A percentile compares a stretch with the other conserved stretches of the same genome.
Evolutionary conservation across 2,888 invertebrate genomes (phyloP).

Genomic region (Siphlonurus alternatus): DNA sequence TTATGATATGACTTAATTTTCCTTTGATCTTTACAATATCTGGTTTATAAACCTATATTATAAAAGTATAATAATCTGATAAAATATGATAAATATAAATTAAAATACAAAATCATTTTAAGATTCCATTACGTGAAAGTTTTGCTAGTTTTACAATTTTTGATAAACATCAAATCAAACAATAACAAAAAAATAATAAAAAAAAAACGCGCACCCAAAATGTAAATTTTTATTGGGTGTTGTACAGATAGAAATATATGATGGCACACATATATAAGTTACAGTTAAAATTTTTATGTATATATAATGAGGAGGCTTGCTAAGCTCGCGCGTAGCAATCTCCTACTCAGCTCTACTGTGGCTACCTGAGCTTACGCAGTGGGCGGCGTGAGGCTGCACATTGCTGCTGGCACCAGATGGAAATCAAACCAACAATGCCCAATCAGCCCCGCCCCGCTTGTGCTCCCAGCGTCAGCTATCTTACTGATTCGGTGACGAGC

Average conservation of each 20-base stretch:
- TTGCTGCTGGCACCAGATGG: background rate
- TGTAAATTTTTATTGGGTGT: background rate
- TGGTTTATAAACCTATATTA: no score
- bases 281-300: background rate
- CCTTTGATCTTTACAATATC: no score
- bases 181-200: background rate
- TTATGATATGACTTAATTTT: no score
- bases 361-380: background rate
- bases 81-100: no score
- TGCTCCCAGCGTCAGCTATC: background rate
- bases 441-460: background rate
- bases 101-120: no score
- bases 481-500: background rate
- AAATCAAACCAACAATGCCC: background rate
- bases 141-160: background rate
- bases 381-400: background rate
- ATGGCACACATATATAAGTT: background rate
- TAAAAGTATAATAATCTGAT: no score
- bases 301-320: background rate
- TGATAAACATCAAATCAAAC: background rate
- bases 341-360: background rate
- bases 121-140: background rate
- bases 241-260: background rate
- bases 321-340: background rate
- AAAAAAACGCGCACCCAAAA: background rate